Percentiles rank a stretch among this genome's conserved stretches.
phyloP scores from a whole-genome alignment of 53 echinoderm and acorn worm genomes.

The Paracentrotus lividus region DNA sequence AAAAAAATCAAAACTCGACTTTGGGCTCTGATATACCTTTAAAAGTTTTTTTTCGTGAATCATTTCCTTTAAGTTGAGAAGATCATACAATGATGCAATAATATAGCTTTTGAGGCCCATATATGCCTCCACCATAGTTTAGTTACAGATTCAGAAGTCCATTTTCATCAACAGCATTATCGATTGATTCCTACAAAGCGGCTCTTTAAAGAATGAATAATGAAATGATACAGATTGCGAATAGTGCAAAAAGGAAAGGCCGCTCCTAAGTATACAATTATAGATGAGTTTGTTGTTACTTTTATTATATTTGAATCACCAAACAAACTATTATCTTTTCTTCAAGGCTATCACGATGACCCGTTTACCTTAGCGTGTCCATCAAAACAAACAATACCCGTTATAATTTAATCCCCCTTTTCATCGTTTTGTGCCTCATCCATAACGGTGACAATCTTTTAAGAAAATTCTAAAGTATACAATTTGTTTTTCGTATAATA shows the following conservation, averaged over 20 bases:
- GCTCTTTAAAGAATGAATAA: no score
- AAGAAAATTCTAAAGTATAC: background rate
- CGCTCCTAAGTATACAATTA: background rate
- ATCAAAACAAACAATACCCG: conserved; percentile 37
- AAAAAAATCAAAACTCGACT: no score
- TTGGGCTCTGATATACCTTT: no score
- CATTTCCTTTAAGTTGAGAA: no score
- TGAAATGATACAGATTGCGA: background rate
- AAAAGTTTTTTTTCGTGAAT: no score
- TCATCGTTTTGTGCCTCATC: conserved; percentile 20
- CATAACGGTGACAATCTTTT: background rate
- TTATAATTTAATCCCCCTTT: conserved; percentile 46
- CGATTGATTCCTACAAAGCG: no score
- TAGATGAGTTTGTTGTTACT: background rate
- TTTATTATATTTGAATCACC: background rate
- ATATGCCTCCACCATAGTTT: no score
- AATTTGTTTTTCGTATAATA: conserved; percentile 15
- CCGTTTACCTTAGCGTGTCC: conserved; percentile 12
- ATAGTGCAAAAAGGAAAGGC: background rate
- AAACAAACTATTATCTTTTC: conserved; percentile 57
- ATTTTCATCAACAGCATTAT: no score
- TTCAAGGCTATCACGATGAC: conserved; percentile 56
- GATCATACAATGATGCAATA: no score
- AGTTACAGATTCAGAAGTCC: no score
- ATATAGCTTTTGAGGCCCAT: no score